Conservation (phyloP, 1,140 invertebrate genomes). For the Trachymyrmex septentrionalis region DNA sequence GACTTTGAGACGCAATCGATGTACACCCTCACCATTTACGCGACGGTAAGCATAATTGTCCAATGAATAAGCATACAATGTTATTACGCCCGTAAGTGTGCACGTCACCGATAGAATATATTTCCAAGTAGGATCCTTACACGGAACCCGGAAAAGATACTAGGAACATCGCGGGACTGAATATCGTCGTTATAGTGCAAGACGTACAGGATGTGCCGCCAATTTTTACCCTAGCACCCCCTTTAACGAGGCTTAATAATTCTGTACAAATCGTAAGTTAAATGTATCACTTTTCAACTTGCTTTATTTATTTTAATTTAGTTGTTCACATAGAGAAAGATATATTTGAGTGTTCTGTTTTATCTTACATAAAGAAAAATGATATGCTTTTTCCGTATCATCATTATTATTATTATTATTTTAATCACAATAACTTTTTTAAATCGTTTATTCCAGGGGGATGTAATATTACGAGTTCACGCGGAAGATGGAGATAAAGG, state of each 20-base stretch:
- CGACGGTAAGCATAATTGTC: constrained; percentile 90
- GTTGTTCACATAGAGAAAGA: not conserved
- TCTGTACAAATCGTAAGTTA: constrained; percentile 81
- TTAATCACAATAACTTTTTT: not conserved
- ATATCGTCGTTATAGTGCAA: constrained; percentile 93
- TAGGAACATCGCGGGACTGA: constrained; percentile 93
- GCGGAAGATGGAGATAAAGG: constrained; percentile 97
- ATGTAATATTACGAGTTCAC: constrained; percentile 90
- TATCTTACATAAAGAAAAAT: not conserved
- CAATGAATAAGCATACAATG: not conserved
- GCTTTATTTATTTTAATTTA: not conserved
- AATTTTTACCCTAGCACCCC: constrained; percentile 93
- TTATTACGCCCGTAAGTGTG: not conserved
- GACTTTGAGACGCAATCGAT: constrained; percentile 95
- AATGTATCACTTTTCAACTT: not conserved
- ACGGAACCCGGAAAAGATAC: constrained; percentile 93
- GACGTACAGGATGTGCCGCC: constrained; percentile 96
- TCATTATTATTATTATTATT: not conserved
- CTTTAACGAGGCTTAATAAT: constrained; percentile 89
- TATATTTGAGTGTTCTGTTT: not conserved
- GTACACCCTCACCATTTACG: constrained; percentile 93
- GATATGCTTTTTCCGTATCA: not conserved
- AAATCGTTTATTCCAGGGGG: constrained; percentile 85
- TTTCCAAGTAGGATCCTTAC: constrained; percentile 91
- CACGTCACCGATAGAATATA: not conserved